A percentile compares a stretch with the other conserved stretches of the same genome.
Evolutionary conservation across 2,888 invertebrate species (phyloP).

Genomic region (Anoplius nigerrimus): DNA sequence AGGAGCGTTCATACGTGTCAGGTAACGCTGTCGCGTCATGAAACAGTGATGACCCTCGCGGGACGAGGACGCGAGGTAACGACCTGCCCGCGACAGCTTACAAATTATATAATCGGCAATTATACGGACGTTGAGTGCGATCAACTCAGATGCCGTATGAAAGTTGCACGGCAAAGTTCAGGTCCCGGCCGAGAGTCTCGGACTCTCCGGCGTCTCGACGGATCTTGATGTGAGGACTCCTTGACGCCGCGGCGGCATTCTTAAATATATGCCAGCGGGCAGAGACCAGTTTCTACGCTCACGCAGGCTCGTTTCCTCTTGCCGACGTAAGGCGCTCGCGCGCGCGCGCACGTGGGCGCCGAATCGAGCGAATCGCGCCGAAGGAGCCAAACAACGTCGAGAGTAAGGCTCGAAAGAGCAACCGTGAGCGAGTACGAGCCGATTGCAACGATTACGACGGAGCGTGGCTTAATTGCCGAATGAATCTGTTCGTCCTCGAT

Average conservation of each 20-base stretch:
- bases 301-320: conserved; percentile 5
- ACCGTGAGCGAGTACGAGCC: background rate
- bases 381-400: background rate
- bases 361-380: background rate
- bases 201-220: too few relatives aligned
- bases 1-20: too few relatives aligned
- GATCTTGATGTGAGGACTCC: conserved; percentile 5
- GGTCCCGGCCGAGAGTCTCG: too few relatives aligned
- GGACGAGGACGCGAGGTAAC: too few relatives aligned
- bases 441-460: conserved; percentile 10
- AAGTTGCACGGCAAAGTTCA: too few relatives aligned
- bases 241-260: background rate
- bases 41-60: too few relatives aligned
- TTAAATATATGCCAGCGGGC: conserved; percentile 5
- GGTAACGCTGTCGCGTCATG: too few relatives aligned
- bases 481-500: background rate
- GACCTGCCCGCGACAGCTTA: too few relatives aligned
- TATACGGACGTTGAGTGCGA: too few relatives aligned
- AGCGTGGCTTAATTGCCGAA: conserved; percentile 13
- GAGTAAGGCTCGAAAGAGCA: background rate
- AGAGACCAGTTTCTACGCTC: conserved; percentile 8
- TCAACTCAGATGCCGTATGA: too few relatives aligned
- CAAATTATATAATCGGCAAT: too few relatives aligned
- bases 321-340: background rate
- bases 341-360: conserved; percentile 12